A percentile compares a stretch with the other conserved stretches of the same genome.
Evolutionary conservation across 2,888 invertebrate genomes (phyloP).

Genomic region (Polydrusus tereticollis): DNA sequence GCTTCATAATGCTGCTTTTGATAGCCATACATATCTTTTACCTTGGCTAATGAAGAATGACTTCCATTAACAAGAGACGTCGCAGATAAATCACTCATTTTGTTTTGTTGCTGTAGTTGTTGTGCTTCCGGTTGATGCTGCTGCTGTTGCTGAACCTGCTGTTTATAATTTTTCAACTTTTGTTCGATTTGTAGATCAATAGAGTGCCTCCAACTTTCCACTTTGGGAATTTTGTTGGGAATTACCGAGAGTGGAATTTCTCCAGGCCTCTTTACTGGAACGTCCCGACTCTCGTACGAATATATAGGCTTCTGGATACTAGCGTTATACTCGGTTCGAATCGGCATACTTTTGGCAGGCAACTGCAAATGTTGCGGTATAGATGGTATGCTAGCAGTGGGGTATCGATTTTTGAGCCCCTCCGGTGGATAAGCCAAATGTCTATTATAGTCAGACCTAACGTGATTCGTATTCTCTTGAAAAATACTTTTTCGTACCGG

Average conservation of each 20-base stretch:
- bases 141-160: constrained; percentile 50
- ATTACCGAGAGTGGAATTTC: constrained; percentile 60
- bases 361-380: constrained; percentile 5
- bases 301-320: constrained; percentile 20
- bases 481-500: constrained; percentile 19
- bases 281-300: constrained; percentile 21
- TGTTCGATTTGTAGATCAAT: constrained; percentile 72
- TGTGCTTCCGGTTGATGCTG: constrained; percentile 36
- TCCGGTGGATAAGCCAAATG: constrained; percentile 10
- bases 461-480: constrained; percentile 47
- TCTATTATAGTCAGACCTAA: constrained; percentile 15
- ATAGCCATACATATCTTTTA: constrained; percentile 41
- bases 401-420: constrained; percentile 19
- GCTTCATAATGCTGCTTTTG: constrained; percentile 56
- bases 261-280: constrained; percentile 62
- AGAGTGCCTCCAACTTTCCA: constrained; percentile 70
- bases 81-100: constrained; percentile 53
- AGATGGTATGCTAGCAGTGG: constrained; percentile 47
- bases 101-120: constrained; percentile 51
- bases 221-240: constrained; percentile 68
- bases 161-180: constrained; percentile 66
- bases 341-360: not conserved
- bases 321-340: not conserved
- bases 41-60: constrained; percentile 16
- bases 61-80: constrained; percentile 46